Evolutionary conservation across 1,140 invertebrate genomes (phyloP).

Genomic region (Drosophila mayri): DNA sequence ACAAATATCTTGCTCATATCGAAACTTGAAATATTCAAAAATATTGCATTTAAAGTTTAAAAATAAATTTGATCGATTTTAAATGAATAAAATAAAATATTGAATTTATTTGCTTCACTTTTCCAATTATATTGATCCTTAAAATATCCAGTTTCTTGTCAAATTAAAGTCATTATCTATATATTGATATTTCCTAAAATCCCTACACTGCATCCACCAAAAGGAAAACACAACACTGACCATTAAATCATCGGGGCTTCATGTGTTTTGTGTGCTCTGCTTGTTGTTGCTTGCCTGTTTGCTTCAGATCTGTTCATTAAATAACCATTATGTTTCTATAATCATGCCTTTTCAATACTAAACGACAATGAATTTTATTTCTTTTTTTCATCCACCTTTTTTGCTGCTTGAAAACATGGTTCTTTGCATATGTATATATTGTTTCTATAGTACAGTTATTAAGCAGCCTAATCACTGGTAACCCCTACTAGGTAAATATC

Average conservation of each 20-base stretch:
- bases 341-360: constrained; percentile 29
- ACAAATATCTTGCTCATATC: not conserved
- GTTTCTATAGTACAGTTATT: constrained; percentile 74
- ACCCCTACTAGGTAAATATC: constrained; percentile 77
- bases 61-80: not conserved
- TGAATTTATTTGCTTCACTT: not conserved
- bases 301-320: constrained; percentile 72
- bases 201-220: constrained; percentile 12
- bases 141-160: not conserved
- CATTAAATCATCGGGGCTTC: constrained; percentile 32
- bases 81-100: not conserved
- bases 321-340: constrained; percentile 28
- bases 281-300: constrained; percentile 84
- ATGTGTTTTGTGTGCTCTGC: constrained; percentile 73
- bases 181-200: not conserved
- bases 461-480: constrained; percentile 74
- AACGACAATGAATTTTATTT: constrained; percentile 32
- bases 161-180: not conserved
- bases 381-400: constrained; percentile 39
- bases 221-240: constrained; percentile 13
- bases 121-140: not conserved
- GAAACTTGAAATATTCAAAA: not conserved
- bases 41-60: not conserved
- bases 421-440: not conserved
- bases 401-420: constrained; percentile 43